A percentile compares a stretch with the other conserved stretches of the same genome.
phyloP scores from a whole-genome alignment of 53 echinoderm and acorn worm species.

The Mesocentrotus franciscanus region DNA sequence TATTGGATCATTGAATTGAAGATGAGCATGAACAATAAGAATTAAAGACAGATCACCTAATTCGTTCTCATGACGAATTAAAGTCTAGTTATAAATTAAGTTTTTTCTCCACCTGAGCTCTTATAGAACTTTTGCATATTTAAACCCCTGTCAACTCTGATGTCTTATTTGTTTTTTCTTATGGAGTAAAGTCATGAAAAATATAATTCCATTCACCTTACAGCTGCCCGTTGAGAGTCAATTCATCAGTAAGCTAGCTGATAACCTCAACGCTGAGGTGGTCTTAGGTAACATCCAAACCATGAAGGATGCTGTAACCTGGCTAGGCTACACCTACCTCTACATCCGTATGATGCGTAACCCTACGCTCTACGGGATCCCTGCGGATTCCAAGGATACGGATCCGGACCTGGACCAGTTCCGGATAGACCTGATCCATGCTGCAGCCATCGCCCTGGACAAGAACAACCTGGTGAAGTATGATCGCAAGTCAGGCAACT shows the following conservation, averaged over 20 bases:
- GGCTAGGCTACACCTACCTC: constrained; percentile 98
- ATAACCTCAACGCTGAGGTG: constrained; percentile 96
- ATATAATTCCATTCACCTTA: too few relatives aligned
- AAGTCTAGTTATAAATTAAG: too few relatives aligned
- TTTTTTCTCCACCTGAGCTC: too few relatives aligned
- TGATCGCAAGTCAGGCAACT: constrained; percentile 92
- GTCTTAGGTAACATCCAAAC: constrained; percentile 96
- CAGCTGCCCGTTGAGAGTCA: constrained; percentile 98
- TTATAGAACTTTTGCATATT: too few relatives aligned
- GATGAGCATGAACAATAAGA: too few relatives aligned
- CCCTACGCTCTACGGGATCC: constrained; percentile 91
- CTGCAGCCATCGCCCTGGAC: constrained; percentile 83
- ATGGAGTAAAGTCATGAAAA: too few relatives aligned
- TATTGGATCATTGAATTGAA: too few relatives aligned
- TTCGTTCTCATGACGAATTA: too few relatives aligned
- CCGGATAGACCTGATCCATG: constrained; percentile 92
- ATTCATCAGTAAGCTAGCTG: constrained; percentile 84
- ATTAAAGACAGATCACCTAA: too few relatives aligned
- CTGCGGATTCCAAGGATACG: constrained; percentile 86
- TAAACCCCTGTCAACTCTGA: too few relatives aligned
- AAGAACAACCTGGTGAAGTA: constrained; percentile 97
- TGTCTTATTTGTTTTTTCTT: too few relatives aligned
- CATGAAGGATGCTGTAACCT: constrained; percentile 95
- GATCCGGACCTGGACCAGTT: constrained; percentile 94
- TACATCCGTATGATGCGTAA: constrained; percentile 99